Conservation (phyloP, 2,888 invertebrate genomes). For the Hedychridium roseum region DNA sequence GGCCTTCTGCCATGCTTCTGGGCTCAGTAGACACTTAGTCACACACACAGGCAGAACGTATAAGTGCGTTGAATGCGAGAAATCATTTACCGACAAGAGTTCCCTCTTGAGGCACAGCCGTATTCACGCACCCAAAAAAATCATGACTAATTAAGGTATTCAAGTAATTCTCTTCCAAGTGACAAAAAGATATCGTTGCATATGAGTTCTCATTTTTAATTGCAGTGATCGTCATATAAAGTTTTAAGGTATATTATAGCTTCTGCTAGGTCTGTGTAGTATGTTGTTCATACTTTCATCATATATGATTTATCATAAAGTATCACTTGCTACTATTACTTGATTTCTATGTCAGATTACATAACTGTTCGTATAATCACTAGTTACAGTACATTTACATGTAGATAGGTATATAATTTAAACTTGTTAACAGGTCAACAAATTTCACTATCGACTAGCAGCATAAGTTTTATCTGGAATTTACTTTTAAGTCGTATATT, state of each 20-base stretch:
- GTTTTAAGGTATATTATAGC: too few relatives aligned
- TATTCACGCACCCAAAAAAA: slow-evolving; percentile 59
- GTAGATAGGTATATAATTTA: not conserved
- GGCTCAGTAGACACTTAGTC: slow-evolving; percentile 74
- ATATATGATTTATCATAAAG: too few relatives aligned
- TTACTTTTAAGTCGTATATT: too few relatives aligned
- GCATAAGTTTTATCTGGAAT: too few relatives aligned
- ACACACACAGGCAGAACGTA: slow-evolving; percentile 73
- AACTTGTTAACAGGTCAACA: not conserved
- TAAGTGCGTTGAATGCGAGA: slow-evolving; percentile 72
- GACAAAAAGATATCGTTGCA: too few relatives aligned
- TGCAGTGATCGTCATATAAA: too few relatives aligned
- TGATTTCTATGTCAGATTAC: slow-evolving; percentile 5
- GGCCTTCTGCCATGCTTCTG: slow-evolving; percentile 69
- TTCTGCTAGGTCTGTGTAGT: too few relatives aligned
- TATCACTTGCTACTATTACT: too few relatives aligned
- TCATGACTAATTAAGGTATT: too few relatives aligned
- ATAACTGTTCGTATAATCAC: not conserved
- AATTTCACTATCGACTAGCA: not conserved
- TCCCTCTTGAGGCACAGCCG: slow-evolving; percentile 73
- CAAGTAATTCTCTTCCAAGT: too few relatives aligned
- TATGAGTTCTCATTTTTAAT: too few relatives aligned
- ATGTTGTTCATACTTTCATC: too few relatives aligned
- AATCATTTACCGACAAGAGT: slow-evolving; percentile 76
- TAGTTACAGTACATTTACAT: slow-evolving; percentile 1